Conservation (phyloP, 2,888 invertebrate species). For the Aphrophora alni region DNA sequence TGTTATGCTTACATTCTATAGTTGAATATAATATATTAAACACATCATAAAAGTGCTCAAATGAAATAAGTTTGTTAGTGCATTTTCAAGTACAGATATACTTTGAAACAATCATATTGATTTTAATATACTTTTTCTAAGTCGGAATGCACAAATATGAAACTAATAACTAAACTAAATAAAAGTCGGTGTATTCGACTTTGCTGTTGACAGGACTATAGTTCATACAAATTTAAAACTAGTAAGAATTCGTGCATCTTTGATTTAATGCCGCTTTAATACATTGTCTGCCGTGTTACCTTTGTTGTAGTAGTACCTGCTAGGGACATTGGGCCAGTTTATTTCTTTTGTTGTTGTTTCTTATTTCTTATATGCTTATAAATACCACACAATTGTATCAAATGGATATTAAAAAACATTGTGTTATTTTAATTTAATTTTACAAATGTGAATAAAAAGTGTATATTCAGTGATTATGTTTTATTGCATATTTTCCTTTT, state of each 20-base stretch:
- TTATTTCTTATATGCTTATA: not conserved
- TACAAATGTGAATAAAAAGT: slow-evolving; percentile 1
- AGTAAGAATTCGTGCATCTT: not conserved
- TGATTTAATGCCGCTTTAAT: not conserved
- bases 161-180: not conserved
- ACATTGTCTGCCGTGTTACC: not conserved
- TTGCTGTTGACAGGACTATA: not conserved
- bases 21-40: no score
- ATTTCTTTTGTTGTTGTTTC: not conserved
- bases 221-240: not conserved
- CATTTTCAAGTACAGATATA: not conserved
- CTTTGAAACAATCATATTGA: not conserved
- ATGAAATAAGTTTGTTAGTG: no score
- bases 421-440: not conserved
- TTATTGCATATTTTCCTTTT: no score
- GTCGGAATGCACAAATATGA: not conserved
- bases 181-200: not conserved
- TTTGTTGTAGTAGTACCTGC: not conserved
- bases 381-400: not conserved
- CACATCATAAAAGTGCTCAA: no score
- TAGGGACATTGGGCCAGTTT: not conserved
- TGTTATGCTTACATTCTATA: no score
- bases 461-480: not conserved
- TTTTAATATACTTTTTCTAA: not conserved
- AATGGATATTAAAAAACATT: not conserved